phyloP scores from a whole-genome alignment of 2,888 invertebrate species.

The Zygothrica quintamaculata region DNA sequence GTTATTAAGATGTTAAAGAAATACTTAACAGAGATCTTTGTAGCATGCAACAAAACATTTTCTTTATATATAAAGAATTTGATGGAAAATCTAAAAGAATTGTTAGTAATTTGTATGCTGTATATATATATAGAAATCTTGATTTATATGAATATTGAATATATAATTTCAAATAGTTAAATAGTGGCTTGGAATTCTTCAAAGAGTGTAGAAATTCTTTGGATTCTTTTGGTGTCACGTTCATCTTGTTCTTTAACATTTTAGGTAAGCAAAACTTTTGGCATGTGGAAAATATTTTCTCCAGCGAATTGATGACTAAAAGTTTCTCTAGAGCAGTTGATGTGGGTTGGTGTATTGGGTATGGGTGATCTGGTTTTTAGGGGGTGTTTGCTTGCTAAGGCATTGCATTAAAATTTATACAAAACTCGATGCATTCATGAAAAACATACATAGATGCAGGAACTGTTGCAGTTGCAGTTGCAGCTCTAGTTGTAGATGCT shows the following conservation, averaged over 20 bases:
- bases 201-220: conserved; percentile 15
- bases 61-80: too few species aligned
- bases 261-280: conserved; percentile 56
- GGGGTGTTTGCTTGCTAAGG: conserved; percentile 7
- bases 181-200: too few species aligned
- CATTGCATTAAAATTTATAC: conserved; percentile 57
- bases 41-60: too few species aligned
- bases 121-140: too few species aligned
- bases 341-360: neutral
- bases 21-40: too few species aligned
- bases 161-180: too few species aligned
- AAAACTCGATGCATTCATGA: conserved; percentile 35
- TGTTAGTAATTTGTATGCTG: too few species aligned
- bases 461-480: conserved; percentile 1
- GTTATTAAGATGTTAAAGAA: too few species aligned
- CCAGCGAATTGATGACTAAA: conserved; percentile 53
- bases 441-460: conserved; percentile 38
- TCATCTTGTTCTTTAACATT: conserved; percentile 12
- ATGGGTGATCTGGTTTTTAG: neutral
- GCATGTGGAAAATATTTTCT: conserved; percentile 50
- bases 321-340: conserved; percentile 37
- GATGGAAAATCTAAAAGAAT: too few species aligned
- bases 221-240: conserved; percentile 17
- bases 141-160: too few species aligned
- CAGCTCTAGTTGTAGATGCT: conserved; percentile 28